Evolutionary conservation across 2,797 vertebrate species (phyloP), one percentile per base, ranked within the genome.

Genomic region (Semotilus atromaculatus): DNA sequence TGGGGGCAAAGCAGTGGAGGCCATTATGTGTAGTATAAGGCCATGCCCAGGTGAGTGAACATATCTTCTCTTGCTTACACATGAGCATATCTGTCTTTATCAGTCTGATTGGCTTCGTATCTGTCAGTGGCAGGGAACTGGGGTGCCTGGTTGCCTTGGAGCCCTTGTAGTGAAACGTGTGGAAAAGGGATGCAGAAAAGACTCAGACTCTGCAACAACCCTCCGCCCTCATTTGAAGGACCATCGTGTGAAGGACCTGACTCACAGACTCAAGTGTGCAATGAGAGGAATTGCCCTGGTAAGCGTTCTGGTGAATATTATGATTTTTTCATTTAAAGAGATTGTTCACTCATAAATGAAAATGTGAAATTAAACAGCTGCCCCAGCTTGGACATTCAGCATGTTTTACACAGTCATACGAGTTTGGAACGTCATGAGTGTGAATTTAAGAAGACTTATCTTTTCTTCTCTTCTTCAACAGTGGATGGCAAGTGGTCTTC

Each of bases 401-500:
- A 0, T 23, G 21, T 10, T 55, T 55, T 8, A 55, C 53, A 23
- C 23, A 64, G 14, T 31, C 2, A 31, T 31, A 62, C n/a, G 0
- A 62, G n/a, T 29, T 62, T 64, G 29, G 29, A 8, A 31, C 16
- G 0, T 31, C 7, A 7, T 64, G 29, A 64, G 16, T 64, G 62
- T 64, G 7, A 64, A 31, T 64, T 8, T 18, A 18, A 64, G 31
- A 64, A 18, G 3, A 64, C 16, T 40, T 10, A 60, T 40, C 16
- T 55, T 18, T 29, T 70, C 11, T 48, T 67, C 5, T 23, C 26
- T 23, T 82, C 55, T 38, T 58, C 36, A 80, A n/a, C 81, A 99
- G 98, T 99, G 91, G 96, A 99, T 80, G 98, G 98, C n/a, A 97
- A 96, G 86, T 99, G 98, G 98, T 93, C 96, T 0, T 71, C 88